Evolutionary conservation across 30 jellyfish, hydroid and myxozoan species (phyloP), one percentile per base, ranked within the genome.

Genomic region (Haliclystus octoradiatus): DNA sequence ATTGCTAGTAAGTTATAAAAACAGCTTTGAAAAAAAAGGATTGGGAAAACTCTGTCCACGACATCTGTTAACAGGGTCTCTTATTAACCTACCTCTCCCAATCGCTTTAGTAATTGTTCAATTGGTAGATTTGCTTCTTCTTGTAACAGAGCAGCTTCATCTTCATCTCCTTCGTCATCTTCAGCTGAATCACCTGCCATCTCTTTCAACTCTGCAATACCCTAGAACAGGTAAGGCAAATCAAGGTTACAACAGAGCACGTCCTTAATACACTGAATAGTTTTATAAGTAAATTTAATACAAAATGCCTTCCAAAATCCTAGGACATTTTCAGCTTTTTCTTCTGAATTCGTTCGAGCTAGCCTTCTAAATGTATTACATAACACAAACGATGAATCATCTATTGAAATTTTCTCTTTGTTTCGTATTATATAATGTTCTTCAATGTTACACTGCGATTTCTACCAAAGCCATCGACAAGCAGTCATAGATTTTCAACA

Each of bases 121-220:
- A 87, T 65, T 28, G 96, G 96, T 75, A 87, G 62, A 19, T 52
- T 70, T 25, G 96, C 96, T 70, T 87, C 96, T 70, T 87, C 87
- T 63, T 76, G 50, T 33, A 72, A 46, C 80, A 72, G 82, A 35
- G 84, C 84, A 15, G 83, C 92, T 61, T 85, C 88, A n/a, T 78
- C 90, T 12, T 30, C 77, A 63, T 72, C 89, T 26, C 72, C 96
- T 22, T 80, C 94, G 15, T 87, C 96, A 34, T 78, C 83, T 19
- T 63, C 80, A 3, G 69, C 73, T 40, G 57, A 40, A 14, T 78
- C 92, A 13, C 95, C 88, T 2, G 91, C 96, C 1, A 87, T 62
- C 40, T 66, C 79, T 50, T 74, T 87, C 30, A 87, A 68, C 69
- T 79, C 94, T 31, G 49, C 73, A 25, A 87, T 73, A 2, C 46